phyloP scores from a whole-genome alignment of 2,888 invertebrate species.

The Scrobipalpa atriplicella region DNA sequence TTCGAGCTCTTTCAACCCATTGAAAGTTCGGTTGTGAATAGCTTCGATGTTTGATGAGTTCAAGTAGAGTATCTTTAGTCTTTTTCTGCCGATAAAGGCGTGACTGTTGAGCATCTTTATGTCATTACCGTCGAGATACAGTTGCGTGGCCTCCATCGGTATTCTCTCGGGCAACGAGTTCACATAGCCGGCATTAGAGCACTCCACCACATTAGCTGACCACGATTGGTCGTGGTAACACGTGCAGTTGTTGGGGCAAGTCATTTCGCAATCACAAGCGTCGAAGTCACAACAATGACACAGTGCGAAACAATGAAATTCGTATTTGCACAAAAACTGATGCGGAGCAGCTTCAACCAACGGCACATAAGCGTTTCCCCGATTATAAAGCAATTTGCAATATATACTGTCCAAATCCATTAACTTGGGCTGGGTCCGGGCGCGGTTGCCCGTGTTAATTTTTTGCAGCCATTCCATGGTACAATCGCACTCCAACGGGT shows the following conservation, averaged over 20 bases:
- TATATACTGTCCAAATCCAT: constrained; percentile 92
- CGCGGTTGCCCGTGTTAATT: constrained; percentile 88
- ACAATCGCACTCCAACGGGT: constrained; percentile 94
- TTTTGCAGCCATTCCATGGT: constrained; percentile 96
- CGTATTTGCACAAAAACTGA: constrained; percentile 93
- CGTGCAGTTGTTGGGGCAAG: constrained; percentile 93
- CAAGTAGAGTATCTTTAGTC: constrained; percentile 88
- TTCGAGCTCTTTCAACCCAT: constrained; percentile 90
- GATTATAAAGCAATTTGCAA: constrained; percentile 90
- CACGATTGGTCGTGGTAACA: constrained; percentile 95
- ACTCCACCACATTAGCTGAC: constrained; percentile 93
- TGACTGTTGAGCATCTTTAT: constrained; percentile 89
- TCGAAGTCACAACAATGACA: constrained; percentile 96
- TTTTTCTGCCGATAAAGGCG: constrained; percentile 93
- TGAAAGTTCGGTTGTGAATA: constrained; percentile 92
- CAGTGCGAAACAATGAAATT: constrained; percentile 92
- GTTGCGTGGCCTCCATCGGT: constrained; percentile 95
- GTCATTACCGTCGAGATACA: constrained; percentile 93
- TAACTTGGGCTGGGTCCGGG: constrained; percentile 90
- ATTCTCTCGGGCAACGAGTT: constrained; percentile 89
- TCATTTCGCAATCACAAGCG: constrained; percentile 96
- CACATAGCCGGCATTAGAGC: constrained; percentile 87
- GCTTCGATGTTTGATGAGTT: constrained; percentile 90
- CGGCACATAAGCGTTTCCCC: constrained; percentile 88
- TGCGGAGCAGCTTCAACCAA: constrained; percentile 90